These are phyloP conservation scores for Clarias laeviceps DNA, from an alignment of 2,797 vertebrate genomes.

Conservation along the genomic window DNA sequence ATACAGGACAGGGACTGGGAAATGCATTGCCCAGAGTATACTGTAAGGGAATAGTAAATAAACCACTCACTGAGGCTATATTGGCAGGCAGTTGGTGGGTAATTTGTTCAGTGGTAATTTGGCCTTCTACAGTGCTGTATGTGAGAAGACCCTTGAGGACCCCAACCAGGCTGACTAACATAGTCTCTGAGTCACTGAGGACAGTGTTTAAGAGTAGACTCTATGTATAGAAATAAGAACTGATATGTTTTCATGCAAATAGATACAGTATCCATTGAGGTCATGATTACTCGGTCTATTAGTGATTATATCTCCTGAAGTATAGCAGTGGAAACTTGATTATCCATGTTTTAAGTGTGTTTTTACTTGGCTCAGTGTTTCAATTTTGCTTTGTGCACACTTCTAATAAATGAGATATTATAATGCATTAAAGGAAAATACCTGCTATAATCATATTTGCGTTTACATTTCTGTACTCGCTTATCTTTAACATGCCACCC, in stretches of 20 bases:
- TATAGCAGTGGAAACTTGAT: constrained; percentile 5
- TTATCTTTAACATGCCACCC: constrained; percentile 46
- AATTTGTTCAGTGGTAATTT: constrained; percentile 59
- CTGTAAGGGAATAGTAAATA: constrained; percentile 38
- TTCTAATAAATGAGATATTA: constrained; percentile 8
- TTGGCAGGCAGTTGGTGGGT: constrained; percentile 44
- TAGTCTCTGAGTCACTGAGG: constrained; percentile 47
- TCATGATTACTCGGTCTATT: constrained; percentile 29
- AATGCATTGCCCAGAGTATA: constrained; percentile 8
- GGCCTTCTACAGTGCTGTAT: constrained; percentile 45
- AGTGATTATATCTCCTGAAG: constrained; percentile 37
- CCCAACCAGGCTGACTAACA: constrained; percentile 36
- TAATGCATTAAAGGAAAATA: constrained; percentile 31
- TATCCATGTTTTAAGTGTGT: constrained; percentile 12
- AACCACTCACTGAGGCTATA: constrained; percentile 45
- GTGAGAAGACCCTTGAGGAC: constrained; percentile 56
- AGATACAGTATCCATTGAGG: constrained; percentile 45
- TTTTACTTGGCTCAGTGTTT: neutral
- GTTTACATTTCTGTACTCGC: constrained; percentile 23
- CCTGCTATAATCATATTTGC: constrained; percentile 12
- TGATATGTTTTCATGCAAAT: constrained; percentile 43
- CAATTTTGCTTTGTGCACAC: constrained; percentile 24
- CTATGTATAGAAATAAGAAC: constrained; percentile 58
- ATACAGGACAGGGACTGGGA: constrained; percentile 26
- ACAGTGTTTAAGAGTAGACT: constrained; percentile 41